Evolutionary conservation across 1,140 invertebrate species (phyloP), one percentile per base, ranked within the genome.

Genomic region (Wasmannia auropunctata): DNA sequence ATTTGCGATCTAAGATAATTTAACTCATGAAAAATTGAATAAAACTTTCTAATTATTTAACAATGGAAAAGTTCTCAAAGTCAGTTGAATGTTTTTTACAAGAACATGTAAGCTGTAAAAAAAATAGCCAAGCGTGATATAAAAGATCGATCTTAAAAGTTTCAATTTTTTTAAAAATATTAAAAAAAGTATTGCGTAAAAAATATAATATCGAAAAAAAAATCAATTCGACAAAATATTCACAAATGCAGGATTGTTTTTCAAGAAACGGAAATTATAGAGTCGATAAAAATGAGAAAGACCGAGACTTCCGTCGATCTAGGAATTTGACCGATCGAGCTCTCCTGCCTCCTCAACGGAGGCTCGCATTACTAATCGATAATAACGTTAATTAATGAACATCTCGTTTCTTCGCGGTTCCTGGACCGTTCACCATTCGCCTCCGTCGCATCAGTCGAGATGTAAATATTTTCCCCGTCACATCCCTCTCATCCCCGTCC

Each of bases 391-490:
- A 69, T 69, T 56, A 75, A 72, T 14, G 34, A 81, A 83, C 37
- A 74, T 83, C 79, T 83, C 67, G 79, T 74, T 49, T 46, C 14
- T 56, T 83, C 74, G n/a, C 60, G 46, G 62, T 65, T 28, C n/a
- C 43, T 54, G 31, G 43, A 49, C 34, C 40, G 28, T 40, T 87
- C 75, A 80, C 75, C 69, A 87, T 89, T 87, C 75, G 90, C 91
- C 75, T 84, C 40, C 83, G 43, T 93, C 91, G 91, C 87, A 85
- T 90, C 87, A 89, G 91, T 93, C 90, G 90, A 94, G 92, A 87
- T 95, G 94, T 95, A 95, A 93, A 95, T 95, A 95, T 86, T 93
- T 88, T 67, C 37, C 83, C 80, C 86, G 62, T 88, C 85, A 88
- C 63, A 86, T 34, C 51, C 74, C 54, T 79, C 49, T 3, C 22